Percentiles rank a stretch among this genome's conserved stretches.
Evolutionary conservation across 2,888 invertebrate species (phyloP).

Genomic region (Fragum whitleyi): DNA sequence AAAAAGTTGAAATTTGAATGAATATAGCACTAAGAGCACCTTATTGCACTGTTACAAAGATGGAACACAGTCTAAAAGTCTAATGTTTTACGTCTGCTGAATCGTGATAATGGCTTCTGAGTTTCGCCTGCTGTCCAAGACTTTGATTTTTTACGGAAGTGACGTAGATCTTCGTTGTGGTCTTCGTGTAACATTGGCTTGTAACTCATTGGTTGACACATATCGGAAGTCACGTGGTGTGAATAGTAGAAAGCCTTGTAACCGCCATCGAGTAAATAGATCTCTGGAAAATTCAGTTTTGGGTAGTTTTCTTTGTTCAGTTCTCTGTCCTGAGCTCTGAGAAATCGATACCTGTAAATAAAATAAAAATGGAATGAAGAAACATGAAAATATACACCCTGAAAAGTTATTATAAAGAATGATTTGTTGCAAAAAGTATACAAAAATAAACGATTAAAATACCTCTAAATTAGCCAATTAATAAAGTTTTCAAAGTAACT

Average conservation of each 20-base stretch:
- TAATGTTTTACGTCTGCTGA: background rate
- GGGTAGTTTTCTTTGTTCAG: conserved; percentile 19
- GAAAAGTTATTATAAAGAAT: too few species aligned
- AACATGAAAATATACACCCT: background rate
- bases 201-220: conserved; percentile 91
- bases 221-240: conserved; percentile 51
- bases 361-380: background rate
- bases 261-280: conserved; percentile 25
- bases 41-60: background rate
- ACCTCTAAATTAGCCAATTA: too few species aligned
- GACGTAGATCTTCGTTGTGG: conserved; percentile 89
- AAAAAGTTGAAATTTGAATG: too few species aligned
- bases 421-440: too few species aligned
- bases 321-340: conserved; percentile 11
- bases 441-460: too few species aligned
- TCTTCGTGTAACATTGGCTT: conserved; percentile 94
- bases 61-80: background rate
- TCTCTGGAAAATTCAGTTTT: conserved; percentile 23
- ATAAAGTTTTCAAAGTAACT: too few species aligned
- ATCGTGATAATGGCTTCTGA: conserved; percentile 20
- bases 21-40: background rate
- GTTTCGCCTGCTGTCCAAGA: conserved; percentile 85
- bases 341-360: conserved; percentile 22
- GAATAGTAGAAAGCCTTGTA: conserved; percentile 21
- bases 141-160: conserved; percentile 91